phyloP scores from a whole-genome alignment of 2,888 invertebrate species.

The Fragum whitleyi region DNA sequence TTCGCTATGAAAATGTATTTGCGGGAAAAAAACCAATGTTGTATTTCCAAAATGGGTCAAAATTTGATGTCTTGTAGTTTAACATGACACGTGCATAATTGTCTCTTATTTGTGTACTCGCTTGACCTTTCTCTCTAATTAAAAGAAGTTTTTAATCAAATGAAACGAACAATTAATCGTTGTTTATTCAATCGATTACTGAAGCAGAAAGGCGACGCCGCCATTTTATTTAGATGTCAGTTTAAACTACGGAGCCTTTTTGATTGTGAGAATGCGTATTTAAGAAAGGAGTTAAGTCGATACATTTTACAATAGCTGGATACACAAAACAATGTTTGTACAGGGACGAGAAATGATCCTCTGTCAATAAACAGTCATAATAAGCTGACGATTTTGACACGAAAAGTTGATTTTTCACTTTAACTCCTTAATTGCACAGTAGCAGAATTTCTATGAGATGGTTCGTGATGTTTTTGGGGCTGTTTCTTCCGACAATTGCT shows the following conservation, averaged over 20 bases:
- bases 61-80: no score
- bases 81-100: no score
- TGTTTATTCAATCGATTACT: not conserved
- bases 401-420: slow-evolving; percentile 9
- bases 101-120: not conserved
- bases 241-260: slow-evolving; percentile 19
- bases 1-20: no score
- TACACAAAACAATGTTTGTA: slow-evolving; percentile 33
- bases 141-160: slow-evolving; percentile 6
- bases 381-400: slow-evolving; percentile 10
- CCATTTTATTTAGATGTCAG: slow-evolving; percentile 6
- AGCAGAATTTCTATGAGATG: not conserved
- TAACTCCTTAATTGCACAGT: not conserved
- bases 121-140: not conserved
- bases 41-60: no score
- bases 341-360: slow-evolving; percentile 33
- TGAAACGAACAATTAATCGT: slow-evolving; percentile 7
- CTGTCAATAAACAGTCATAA: slow-evolving; percentile 16
- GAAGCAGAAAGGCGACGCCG: not conserved
- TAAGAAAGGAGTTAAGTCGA: slow-evolving; percentile 1
- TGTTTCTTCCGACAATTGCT: no score
- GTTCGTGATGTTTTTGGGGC: no score
- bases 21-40: no score
- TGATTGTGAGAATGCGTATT: slow-evolving; percentile 4
- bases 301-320: slow-evolving; percentile 25